These are phyloP conservation scores for Plebejus anna DNA, from an alignment of 2,888 invertebrate species.

Conservation along the genomic window DNA sequence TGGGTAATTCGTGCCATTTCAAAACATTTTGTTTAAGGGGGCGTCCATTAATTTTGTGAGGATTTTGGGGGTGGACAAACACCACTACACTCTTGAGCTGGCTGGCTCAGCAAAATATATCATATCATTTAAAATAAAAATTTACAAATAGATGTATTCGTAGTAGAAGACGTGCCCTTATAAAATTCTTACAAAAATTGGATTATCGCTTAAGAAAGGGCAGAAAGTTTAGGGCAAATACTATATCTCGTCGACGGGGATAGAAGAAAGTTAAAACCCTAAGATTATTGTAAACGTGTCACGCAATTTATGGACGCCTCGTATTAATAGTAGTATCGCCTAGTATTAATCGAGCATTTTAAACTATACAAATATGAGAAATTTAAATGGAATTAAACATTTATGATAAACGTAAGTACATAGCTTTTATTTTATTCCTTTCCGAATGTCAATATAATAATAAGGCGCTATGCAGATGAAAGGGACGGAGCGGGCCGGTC, in stretches of 20 bases:
- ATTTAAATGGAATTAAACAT: slow-evolving; percentile 41
- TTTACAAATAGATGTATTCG: too few relatives aligned
- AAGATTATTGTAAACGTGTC: slow-evolving; percentile 32
- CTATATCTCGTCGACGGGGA: too few relatives aligned
- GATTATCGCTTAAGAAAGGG: too few relatives aligned
- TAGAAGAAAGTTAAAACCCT: neutral
- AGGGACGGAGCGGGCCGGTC: too few relatives aligned
- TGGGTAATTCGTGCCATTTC: slow-evolving; percentile 40
- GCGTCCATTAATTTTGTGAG: neutral
- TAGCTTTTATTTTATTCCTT: neutral
- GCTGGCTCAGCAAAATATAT: too few relatives aligned
- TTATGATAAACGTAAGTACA: neutral
- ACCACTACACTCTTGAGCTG: neutral
- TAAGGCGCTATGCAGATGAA: too few relatives aligned
- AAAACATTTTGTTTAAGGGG: slow-evolving; percentile 30
- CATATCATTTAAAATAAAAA: too few relatives aligned
- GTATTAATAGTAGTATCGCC: slow-evolving; percentile 37
- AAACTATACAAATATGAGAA: slow-evolving; percentile 41
- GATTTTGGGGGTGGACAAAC: neutral
- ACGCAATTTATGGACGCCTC: neutral
- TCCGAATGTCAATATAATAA: neutral
- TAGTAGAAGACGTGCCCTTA: too few relatives aligned
- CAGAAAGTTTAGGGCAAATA: too few relatives aligned
- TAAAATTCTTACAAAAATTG: too few relatives aligned
- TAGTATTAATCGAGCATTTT: slow-evolving; percentile 41